phyloP scores from a whole-genome alignment of 2,113 vertebrate species.

The Gambusia holbrooki region DNA sequence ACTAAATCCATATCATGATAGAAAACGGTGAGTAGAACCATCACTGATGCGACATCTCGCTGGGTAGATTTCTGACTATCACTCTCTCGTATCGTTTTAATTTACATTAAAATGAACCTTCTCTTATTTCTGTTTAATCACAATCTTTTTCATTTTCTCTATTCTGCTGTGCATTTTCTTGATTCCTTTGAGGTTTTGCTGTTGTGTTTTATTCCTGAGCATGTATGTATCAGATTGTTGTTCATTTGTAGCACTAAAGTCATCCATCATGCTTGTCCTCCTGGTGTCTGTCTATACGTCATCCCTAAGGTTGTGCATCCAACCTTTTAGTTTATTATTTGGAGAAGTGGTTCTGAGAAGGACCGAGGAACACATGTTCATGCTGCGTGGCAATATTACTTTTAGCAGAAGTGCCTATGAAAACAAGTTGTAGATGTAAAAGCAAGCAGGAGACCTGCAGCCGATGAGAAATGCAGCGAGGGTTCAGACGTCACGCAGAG shows the following conservation, averaged over 20 bases:
- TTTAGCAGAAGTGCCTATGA: slow-evolving; percentile 23
- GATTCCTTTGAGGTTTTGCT: not conserved
- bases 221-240: not conserved
- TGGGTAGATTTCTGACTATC: no score
- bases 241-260: not conserved
- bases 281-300: not conserved
- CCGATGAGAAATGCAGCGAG: slow-evolving; percentile 4
- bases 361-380: not conserved
- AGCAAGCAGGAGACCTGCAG: slow-evolving; percentile 3
- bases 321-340: not conserved
- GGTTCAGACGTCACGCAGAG: not conserved
- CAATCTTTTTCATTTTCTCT: not conserved
- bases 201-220: not conserved
- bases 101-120: not conserved
- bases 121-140: not conserved
- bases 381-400: slow-evolving; percentile 15
- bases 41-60: no score
- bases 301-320: not conserved
- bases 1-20: no score
- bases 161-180: not conserved
- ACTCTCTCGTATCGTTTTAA: no score
- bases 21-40: no score
- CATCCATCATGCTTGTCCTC: not conserved
- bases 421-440: slow-evolving; percentile 27
- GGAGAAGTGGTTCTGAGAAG: not conserved